These are phyloP conservation scores for Pyrgilauda ruficollis DNA, from an alignment of 2,113 vertebrate genomes.

Conservation along the genomic window DNA sequence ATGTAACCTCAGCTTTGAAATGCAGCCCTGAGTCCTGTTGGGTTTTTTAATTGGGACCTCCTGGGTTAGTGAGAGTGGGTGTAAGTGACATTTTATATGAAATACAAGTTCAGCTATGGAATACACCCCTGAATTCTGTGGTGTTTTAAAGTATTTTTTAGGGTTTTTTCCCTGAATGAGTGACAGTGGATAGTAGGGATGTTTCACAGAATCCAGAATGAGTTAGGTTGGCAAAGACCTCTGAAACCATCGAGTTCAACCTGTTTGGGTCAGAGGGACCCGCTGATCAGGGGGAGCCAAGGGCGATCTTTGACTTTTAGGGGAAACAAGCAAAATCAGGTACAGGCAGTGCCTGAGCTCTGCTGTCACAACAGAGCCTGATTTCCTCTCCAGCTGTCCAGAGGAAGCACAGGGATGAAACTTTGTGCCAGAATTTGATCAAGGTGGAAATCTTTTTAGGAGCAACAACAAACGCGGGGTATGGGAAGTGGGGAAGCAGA, in stretches of 20 bases:
- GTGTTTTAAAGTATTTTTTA: background rate
- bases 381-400: slow-evolving; percentile 2
- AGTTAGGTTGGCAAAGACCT: background rate
- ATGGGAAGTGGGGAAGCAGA: background rate
- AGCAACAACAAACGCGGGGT: background rate
- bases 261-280: background rate
- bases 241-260: background rate
- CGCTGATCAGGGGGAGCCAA: background rate
- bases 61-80: background rate
- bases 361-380: background rate
- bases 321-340: background rate
- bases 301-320: background rate
- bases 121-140: background rate
- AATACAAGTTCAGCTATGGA: background rate
- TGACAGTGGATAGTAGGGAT: background rate
- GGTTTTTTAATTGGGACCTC: background rate
- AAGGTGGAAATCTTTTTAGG: background rate
- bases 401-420: background rate
- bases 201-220: background rate
- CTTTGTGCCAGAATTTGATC: background rate
- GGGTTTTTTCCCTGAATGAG: background rate
- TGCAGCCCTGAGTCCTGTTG: background rate
- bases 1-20: background rate
- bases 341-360: background rate
- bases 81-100: background rate